Percentiles rank a stretch among this genome's conserved stretches.
Conservation (phyloP, 1,140 invertebrate species). For the Cyclina sinensis region DNA sequence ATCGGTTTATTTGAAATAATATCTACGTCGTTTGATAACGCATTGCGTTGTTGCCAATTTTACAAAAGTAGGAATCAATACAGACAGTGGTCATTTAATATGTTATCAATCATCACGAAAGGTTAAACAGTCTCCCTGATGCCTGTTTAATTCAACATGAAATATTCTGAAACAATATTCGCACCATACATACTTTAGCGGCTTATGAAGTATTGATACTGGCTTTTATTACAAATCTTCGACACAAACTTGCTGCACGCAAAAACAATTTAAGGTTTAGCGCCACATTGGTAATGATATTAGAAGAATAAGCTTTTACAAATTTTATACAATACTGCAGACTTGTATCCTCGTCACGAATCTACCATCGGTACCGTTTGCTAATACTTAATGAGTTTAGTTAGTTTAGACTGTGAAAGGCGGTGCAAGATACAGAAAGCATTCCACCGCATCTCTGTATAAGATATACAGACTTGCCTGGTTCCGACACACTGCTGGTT, state of each 20-base stretch:
- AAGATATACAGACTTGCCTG: too few relatives aligned
- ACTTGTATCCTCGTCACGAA: too few relatives aligned
- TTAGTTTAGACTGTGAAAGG: too few relatives aligned
- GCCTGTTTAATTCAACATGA: constrained; percentile 23
- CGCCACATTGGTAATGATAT: too few relatives aligned
- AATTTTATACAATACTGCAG: too few relatives aligned
- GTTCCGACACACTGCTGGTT: too few relatives aligned
- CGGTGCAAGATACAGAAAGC: too few relatives aligned
- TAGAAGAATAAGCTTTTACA: too few relatives aligned
- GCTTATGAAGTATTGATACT: neutral
- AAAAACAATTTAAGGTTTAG: neutral
- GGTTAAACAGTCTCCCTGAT: neutral
- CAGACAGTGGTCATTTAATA: constrained; percentile 21
- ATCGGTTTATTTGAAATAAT: neutral
- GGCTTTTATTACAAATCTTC: constrained; percentile 15
- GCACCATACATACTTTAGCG: constrained; percentile 11
- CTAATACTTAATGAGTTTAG: too few relatives aligned
- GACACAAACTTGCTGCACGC: neutral
- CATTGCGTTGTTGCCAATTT: neutral
- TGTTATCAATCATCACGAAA: constrained; percentile 11
- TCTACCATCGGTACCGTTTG: too few relatives aligned
- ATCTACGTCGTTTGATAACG: neutral
- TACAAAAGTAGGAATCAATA: neutral
- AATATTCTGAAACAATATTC: constrained; percentile 16
- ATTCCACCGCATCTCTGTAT: too few relatives aligned